Evolutionary conservation across 2,113 vertebrate species (phyloP).

Genomic region (Vanacampus margaritifer): DNA sequence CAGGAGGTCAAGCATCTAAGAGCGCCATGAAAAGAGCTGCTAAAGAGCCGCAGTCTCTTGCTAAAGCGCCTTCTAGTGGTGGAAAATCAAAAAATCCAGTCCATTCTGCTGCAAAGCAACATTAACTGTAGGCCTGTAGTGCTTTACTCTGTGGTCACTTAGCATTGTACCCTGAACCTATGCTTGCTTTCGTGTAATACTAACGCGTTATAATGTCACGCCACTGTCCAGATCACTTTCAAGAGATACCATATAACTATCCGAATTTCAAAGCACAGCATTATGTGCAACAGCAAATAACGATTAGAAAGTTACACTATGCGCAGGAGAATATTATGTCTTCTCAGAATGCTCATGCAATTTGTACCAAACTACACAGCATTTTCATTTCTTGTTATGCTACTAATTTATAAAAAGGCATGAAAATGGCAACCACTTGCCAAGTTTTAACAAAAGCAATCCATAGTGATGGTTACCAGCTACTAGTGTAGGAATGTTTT

Average conservation of each 20-base stretch:
- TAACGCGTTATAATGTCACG: conserved; percentile 54
- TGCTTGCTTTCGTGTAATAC: conserved; percentile 61
- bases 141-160: conserved; percentile 37
- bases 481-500: conserved; percentile 56
- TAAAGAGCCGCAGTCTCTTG: conserved; percentile 51
- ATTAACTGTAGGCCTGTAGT: conserved; percentile 1
- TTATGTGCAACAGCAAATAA: conserved; percentile 16
- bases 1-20: conserved; percentile 47
- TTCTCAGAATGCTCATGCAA: conserved; percentile 28
- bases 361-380: conserved; percentile 37
- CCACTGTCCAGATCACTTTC: conserved; percentile 49
- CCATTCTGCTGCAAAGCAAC: conserved; percentile 69
- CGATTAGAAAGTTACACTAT: conserved; percentile 21
- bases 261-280: conserved; percentile 12
- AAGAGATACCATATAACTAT: conserved; percentile 27
- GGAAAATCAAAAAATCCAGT: conserved; percentile 68
- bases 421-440: conserved; percentile 30
- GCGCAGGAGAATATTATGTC: conserved; percentile 8
- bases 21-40: conserved; percentile 49
- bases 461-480: conserved; percentile 36
- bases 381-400: conserved; percentile 30
- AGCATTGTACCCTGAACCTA: conserved; percentile 44
- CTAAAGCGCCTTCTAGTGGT: conserved; percentile 48
- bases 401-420: conserved; percentile 36
- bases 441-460: conserved; percentile 37